phyloP scores from a whole-genome alignment of 2,888 invertebrate genomes.

The Chymomyza amoena region DNA sequence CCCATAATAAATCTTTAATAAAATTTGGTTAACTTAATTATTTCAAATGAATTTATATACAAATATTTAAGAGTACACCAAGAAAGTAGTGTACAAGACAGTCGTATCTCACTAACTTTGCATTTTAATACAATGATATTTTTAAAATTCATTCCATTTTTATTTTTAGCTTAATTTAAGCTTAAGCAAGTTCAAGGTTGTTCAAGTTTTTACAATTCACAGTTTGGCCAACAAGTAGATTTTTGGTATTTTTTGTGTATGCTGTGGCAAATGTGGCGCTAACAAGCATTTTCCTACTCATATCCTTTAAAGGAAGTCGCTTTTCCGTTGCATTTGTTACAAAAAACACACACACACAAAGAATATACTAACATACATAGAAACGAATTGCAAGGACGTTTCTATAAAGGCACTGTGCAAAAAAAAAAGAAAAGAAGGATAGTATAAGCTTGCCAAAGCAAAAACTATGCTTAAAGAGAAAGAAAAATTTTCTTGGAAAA shows the following conservation, averaged over 20 bases:
- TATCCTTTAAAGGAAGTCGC: slow-evolving; percentile 64
- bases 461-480: neutral
- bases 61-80: too few relatives aligned
- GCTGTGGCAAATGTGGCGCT: slow-evolving; percentile 48
- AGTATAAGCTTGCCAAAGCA: slow-evolving; percentile 2
- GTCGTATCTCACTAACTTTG: neutral
- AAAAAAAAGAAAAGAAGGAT: neutral
- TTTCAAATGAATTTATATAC: too few relatives aligned
- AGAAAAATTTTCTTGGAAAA: slow-evolving; percentile 28
- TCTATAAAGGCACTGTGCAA: neutral
- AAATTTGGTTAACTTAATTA: too few relatives aligned
- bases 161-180: neutral
- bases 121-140: neutral
- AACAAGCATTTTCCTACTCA: slow-evolving; percentile 67
- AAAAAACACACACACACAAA: slow-evolving; percentile 22
- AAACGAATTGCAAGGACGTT: neutral
- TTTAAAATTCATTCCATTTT: neutral
- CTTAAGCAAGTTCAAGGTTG: slow-evolving; percentile 62
- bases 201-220: slow-evolving; percentile 30
- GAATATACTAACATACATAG: neutral
- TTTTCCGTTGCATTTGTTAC: slow-evolving; percentile 65
- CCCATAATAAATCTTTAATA: too few relatives aligned
- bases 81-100: too few relatives aligned
- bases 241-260: neutral
- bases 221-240: neutral